A percentile compares a stretch with the other conserved stretches of the same genome.
These are phyloP conservation scores for Origma solitaria DNA, from an alignment of 2,113 vertebrate genomes.

Conservation along the genomic window DNA sequence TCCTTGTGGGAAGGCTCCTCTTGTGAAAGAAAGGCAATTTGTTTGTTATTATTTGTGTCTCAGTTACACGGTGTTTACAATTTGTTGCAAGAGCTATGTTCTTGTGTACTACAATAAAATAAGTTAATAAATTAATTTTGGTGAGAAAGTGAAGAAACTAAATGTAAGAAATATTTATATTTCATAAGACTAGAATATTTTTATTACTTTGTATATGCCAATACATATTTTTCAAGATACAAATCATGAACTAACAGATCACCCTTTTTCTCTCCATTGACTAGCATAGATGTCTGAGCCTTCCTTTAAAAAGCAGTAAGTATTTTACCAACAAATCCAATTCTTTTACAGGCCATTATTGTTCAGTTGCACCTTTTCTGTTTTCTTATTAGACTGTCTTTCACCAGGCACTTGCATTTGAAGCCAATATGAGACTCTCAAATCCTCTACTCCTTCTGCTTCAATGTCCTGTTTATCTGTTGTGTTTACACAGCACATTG, in stretches of 20 bases:
- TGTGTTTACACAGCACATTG: neutral
- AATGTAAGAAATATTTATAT: neutral
- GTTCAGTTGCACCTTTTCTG: neutral
- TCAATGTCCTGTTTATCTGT: neutral
- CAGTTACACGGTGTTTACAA: neutral
- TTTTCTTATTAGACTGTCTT: neutral
- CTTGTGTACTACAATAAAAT: neutral
- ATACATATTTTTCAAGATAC: neutral
- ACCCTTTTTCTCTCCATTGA: neutral
- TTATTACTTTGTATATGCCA: neutral
- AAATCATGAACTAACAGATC: neutral
- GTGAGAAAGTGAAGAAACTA: neutral
- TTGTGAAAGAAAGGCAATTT: neutral
- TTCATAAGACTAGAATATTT: neutral
- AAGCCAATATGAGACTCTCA: neutral
- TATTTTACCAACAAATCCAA: neutral
- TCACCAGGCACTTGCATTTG: neutral
- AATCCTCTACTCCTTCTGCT: neutral
- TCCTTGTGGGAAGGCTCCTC: neutral
- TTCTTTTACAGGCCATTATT: neutral
- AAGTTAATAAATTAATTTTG: neutral
- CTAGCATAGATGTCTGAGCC: neutral
- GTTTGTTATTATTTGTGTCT: neutral
- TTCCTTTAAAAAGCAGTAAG: neutral
- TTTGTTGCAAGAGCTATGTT: neutral